Evolutionary conservation across 2,888 invertebrate species (phyloP).

Genomic region (Tachina grossa): DNA sequence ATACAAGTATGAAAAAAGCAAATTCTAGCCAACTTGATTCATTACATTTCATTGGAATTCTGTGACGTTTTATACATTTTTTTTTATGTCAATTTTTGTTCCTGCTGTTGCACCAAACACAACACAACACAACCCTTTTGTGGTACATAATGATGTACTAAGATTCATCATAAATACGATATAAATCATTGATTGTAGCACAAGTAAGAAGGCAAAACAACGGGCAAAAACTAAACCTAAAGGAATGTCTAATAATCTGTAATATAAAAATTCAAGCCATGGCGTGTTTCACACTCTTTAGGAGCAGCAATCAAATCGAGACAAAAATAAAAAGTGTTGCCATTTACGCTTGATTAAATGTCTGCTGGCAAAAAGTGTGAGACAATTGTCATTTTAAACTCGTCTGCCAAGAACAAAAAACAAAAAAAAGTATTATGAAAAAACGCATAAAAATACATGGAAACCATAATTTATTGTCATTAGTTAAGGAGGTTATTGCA

Average conservation of each 20-base stretch:
- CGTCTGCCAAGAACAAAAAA: slow-evolving; percentile 27
- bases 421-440: background rate
- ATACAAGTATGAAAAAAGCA: background rate
- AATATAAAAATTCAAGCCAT: slow-evolving; percentile 70
- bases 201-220: slow-evolving; percentile 23
- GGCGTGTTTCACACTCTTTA: slow-evolving; percentile 71
- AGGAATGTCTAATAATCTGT: slow-evolving; percentile 71
- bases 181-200: slow-evolving; percentile 68
- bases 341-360: slow-evolving; percentile 66
- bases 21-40: slow-evolving; percentile 63
- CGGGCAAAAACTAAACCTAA: slow-evolving; percentile 33
- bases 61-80: slow-evolving; percentile 45
- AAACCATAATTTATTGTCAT: slow-evolving; percentile 70
- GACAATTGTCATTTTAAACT: slow-evolving; percentile 68
- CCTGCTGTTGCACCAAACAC: slow-evolving; percentile 54
- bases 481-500: slow-evolving; percentile 56
- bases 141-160: slow-evolving; percentile 64
- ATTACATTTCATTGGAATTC: slow-evolving; percentile 69
- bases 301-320: slow-evolving; percentile 46
- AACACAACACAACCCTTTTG: slow-evolving; percentile 69
- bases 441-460: slow-evolving; percentile 42
- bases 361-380: slow-evolving; percentile 62
- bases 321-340: slow-evolving; percentile 60
- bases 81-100: background rate
- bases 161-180: slow-evolving; percentile 68